Evolutionary conservation across 37 sponge, comb jelly and placozoan genomes (phyloP).

Genomic region (Halichondria panicea): DNA sequence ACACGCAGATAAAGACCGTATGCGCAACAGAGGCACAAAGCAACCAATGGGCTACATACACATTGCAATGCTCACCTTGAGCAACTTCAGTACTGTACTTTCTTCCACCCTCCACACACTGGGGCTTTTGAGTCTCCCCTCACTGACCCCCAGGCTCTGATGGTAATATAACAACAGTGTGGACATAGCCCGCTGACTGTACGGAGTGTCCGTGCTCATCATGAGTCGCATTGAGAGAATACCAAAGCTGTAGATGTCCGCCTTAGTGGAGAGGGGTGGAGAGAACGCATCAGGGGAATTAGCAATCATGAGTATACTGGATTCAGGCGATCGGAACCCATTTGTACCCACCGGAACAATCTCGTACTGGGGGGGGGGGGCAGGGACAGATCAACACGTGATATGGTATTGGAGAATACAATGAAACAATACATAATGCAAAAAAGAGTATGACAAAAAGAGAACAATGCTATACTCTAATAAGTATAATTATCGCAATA

Average conservation of each 20-base stretch:
- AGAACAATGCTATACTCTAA: background rate
- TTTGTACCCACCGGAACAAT: slow-evolving; percentile 25
- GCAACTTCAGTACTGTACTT: too few relatives aligned
- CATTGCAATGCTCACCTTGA: too few relatives aligned
- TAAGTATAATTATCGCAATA: too few relatives aligned
- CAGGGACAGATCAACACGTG: background rate
- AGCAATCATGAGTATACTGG: background rate
- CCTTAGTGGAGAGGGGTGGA: background rate
- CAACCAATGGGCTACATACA: too few relatives aligned
- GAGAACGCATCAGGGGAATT: background rate
- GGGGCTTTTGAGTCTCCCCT: too few relatives aligned
- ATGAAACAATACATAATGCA: too few relatives aligned
- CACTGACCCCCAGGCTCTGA: too few relatives aligned
- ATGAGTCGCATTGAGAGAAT: slow-evolving; percentile 8
- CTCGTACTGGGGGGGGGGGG: background rate
- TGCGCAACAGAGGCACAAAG: too few relatives aligned
- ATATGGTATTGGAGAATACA: too few relatives aligned
- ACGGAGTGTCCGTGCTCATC: slow-evolving; percentile 14
- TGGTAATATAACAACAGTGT: background rate
- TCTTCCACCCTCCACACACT: too few relatives aligned
- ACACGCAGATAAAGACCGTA: too few relatives aligned
- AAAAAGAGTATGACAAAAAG: background rate
- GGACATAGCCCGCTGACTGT: slow-evolving; percentile 16
- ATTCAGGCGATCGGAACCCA: slow-evolving; percentile 34
- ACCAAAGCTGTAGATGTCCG: slow-evolving; percentile 44